phyloP scores from a whole-genome alignment of 2,888 invertebrate genomes.

The Nephrotoma guestfalica region DNA sequence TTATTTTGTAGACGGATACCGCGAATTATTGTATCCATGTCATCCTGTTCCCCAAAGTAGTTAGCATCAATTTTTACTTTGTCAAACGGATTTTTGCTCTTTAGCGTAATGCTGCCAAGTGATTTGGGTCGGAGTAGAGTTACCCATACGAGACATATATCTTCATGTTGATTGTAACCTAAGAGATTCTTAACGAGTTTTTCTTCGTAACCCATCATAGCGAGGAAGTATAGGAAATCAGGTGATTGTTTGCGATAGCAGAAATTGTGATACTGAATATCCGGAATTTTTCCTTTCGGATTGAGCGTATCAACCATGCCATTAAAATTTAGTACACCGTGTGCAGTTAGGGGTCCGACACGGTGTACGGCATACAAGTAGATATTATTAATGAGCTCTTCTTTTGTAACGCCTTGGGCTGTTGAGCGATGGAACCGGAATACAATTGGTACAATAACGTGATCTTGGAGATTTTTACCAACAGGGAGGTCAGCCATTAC shows the following conservation, averaged over 20 bases:
- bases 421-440: constrained; percentile 28
- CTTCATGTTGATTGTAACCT: neutral
- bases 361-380: constrained; percentile 35
- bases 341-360: constrained; percentile 34
- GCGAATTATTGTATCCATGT: constrained; percentile 25
- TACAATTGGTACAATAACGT: constrained; percentile 40
- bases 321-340: constrained; percentile 25
- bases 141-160: constrained; percentile 17
- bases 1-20: constrained; percentile 24
- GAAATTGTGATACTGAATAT: constrained; percentile 35
- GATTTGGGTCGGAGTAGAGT: constrained; percentile 27
- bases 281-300: constrained; percentile 29
- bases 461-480: constrained; percentile 67
- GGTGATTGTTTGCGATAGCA: constrained; percentile 21
- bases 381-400: constrained; percentile 17
- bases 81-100: constrained; percentile 34
- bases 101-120: constrained; percentile 36
- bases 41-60: constrained; percentile 36
- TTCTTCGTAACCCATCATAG: constrained; percentile 11
- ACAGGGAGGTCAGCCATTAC: constrained; percentile 30
- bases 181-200: neutral
- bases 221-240: constrained; percentile 18
- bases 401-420: constrained; percentile 6
- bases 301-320: constrained; percentile 15
- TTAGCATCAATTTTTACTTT: constrained; percentile 41